Percentiles rank a stretch among this genome's conserved stretches.
These are phyloP conservation scores for Papilio aristodemus DNA, from an alignment of 1,140 invertebrate genomes.

Conservation along the genomic window DNA sequence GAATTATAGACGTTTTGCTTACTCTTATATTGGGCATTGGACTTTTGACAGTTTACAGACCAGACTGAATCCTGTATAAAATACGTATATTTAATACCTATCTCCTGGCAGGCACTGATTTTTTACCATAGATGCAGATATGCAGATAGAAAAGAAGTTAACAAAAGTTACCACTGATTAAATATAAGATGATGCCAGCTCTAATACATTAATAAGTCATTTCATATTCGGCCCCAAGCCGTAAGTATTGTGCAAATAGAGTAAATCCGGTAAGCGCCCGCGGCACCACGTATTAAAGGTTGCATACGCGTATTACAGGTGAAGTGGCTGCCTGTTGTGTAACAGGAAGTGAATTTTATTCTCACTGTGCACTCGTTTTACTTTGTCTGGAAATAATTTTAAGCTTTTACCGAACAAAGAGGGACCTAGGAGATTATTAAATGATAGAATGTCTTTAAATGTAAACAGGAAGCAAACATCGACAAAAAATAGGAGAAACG, in stretches of 20 bases:
- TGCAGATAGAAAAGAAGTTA: too few relatives aligned
- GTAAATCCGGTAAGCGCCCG: slow-evolving; percentile 70
- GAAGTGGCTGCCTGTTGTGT: slow-evolving; percentile 36
- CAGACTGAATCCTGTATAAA: too few relatives aligned
- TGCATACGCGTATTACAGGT: slow-evolving; percentile 44
- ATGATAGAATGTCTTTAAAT: slow-evolving; percentile 3
- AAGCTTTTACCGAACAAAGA: slow-evolving; percentile 14
- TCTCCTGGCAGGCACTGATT: too few relatives aligned
- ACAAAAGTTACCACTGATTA: background rate
- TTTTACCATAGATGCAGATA: too few relatives aligned
- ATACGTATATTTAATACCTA: too few relatives aligned
- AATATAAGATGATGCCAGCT: slow-evolving; percentile 9
- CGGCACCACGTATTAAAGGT: slow-evolving; percentile 46
- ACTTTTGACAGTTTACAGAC: too few relatives aligned
- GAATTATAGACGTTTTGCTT: too few relatives aligned
- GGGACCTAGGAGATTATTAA: slow-evolving; percentile 8
- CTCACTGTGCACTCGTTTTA: slow-evolving; percentile 25
- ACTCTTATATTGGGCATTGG: too few relatives aligned
- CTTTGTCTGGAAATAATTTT: slow-evolving; percentile 26
- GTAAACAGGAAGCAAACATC: background rate
- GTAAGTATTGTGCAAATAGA: slow-evolving; percentile 71
- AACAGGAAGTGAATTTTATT: slow-evolving; percentile 39
- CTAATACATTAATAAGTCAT: slow-evolving; percentile 43
- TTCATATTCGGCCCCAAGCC: slow-evolving; percentile 40
- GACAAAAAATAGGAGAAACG: background rate